Conservation (phyloP, 2,888 invertebrate genomes). For the Linnaemya tessellans region DNA sequence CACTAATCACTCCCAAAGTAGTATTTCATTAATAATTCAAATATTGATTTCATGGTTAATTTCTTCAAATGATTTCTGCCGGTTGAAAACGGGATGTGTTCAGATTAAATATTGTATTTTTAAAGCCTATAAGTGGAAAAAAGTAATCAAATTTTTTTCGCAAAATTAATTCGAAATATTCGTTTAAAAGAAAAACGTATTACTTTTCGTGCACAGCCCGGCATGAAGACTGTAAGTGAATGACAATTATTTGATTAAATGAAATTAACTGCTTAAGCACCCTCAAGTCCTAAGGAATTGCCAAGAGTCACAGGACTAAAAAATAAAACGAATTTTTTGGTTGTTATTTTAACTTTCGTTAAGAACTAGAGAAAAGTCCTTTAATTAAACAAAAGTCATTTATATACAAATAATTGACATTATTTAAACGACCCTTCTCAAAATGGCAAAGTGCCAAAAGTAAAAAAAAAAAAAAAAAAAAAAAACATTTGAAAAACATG, state of each 20-base stretch:
- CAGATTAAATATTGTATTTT: no score
- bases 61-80: no score
- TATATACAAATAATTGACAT: neutral
- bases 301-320: neutral
- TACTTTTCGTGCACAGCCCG: neutral
- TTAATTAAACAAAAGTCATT: neutral
- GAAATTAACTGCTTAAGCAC: constrained; percentile 13
- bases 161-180: neutral
- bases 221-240: neutral
- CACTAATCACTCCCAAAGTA: no score
- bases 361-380: neutral
- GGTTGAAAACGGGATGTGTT: no score
- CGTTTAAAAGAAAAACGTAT: neutral
- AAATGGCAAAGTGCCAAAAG: neutral
- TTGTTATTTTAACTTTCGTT: neutral
- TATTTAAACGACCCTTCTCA: neutral
- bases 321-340: neutral
- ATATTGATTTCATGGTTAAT: no score
- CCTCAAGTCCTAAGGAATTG: constrained; percentile 3
- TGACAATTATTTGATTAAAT: constrained; percentile 21
- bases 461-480: no score
- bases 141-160: neutral
- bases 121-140: no score
- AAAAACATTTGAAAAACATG: neutral
- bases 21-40: no score